These are phyloP conservation scores for Setophaga kirtlandii DNA, from an alignment of 2,113 vertebrate species.

Conservation along the genomic window DNA sequence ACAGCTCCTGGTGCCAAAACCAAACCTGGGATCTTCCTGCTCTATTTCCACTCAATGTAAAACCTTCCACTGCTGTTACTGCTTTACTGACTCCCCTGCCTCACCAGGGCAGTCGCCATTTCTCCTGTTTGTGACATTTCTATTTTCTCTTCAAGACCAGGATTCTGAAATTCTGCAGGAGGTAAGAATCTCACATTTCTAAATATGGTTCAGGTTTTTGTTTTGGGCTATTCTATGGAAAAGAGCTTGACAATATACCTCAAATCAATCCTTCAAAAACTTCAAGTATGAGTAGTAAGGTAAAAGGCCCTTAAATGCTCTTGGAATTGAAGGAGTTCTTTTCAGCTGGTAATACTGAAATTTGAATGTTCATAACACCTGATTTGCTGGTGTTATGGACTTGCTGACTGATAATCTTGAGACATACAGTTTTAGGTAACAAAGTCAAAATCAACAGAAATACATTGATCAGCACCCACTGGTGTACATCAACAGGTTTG, in stretches of 20 bases:
- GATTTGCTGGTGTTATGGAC: not conserved
- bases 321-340: not conserved
- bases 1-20: not conserved
- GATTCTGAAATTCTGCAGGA: not conserved
- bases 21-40: not conserved
- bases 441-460: not conserved
- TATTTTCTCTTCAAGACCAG: not conserved
- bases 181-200: not conserved
- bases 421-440: not conserved
- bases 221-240: not conserved
- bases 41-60: not conserved
- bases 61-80: not conserved
- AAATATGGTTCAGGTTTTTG: not conserved
- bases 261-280: not conserved
- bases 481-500: not conserved
- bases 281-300: not conserved
- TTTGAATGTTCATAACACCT: not conserved
- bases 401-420: not conserved
- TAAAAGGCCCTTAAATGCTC: not conserved
- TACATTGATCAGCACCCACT: not conserved
- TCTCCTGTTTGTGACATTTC: not conserved
- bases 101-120: not conserved
- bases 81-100: not conserved
- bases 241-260: not conserved
- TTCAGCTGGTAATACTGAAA: not conserved